A percentile compares a stretch with the other conserved stretches of the same genome.
phyloP scores from a whole-genome alignment of 1,140 invertebrate species.

The Bombus haemorrhoidalis region DNA sequence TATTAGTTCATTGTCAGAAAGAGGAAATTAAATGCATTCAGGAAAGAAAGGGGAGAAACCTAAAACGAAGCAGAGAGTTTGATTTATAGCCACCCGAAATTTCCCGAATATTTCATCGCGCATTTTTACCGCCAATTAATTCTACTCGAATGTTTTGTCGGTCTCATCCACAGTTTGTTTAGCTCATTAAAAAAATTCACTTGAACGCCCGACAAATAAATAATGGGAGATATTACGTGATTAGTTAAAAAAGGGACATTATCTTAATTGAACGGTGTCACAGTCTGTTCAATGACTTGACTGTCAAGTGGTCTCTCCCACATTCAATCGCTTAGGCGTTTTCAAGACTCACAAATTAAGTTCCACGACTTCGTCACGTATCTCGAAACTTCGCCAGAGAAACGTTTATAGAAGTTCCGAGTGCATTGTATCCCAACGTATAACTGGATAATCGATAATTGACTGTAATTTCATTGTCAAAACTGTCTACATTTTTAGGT shows the following conservation, averaged over 20 bases:
- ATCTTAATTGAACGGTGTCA: constrained; percentile 25
- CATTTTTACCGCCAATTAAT: constrained; percentile 14
- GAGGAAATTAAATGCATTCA: background rate
- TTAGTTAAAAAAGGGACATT: background rate
- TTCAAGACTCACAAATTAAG: constrained; percentile 28
- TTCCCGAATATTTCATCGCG: background rate
- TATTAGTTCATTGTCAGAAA: background rate
- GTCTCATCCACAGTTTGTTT: background rate
- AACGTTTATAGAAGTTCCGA: constrained; percentile 13
- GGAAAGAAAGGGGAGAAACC: background rate
- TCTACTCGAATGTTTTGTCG: constrained; percentile 6
- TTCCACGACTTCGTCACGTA: background rate
- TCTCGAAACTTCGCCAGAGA: constrained; percentile 12
- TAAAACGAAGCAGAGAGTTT: background rate
- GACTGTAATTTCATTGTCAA: background rate
- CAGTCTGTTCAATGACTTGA: background rate
- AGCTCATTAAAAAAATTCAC: constrained; percentile 30
- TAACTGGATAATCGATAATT: constrained; percentile 1
- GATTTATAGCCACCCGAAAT: background rate
- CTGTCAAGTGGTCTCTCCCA: background rate
- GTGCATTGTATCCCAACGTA: background rate
- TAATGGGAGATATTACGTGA: constrained; percentile 17
- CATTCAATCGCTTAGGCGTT: background rate
- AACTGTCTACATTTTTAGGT: background rate
- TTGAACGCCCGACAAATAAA: background rate